A percentile compares a stretch with the other conserved stretches of the same genome.
These are phyloP conservation scores for Hemithea aestivaria DNA, from an alignment of 2,888 invertebrate species.

Conservation along the genomic window DNA sequence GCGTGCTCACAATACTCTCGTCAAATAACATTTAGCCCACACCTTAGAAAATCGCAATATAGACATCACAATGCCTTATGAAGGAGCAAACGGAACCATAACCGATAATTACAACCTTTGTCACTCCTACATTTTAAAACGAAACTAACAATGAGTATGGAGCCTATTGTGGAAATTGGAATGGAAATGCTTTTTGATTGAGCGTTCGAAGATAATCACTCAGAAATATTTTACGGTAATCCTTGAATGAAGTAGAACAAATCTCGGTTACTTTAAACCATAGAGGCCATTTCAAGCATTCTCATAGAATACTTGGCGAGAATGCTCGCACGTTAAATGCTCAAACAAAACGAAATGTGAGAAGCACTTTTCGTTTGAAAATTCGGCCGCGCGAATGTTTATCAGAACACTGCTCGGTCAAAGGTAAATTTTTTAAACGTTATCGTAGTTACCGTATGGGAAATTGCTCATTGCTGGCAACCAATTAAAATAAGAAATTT, in stretches of 20 bases:
- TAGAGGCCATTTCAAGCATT: no score
- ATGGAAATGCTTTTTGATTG: slow-evolving; percentile 48
- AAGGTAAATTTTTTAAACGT: no score
- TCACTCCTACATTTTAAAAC: slow-evolving; percentile 55
- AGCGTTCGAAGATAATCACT: slow-evolving; percentile 26
- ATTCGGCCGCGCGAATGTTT: no score
- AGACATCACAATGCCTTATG: slow-evolving; percentile 69
- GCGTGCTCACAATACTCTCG: slow-evolving; percentile 72
- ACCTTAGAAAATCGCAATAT: slow-evolving; percentile 77
- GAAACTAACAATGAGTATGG: slow-evolving; percentile 48
- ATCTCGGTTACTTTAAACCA: background rate
- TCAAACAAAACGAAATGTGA: no score
- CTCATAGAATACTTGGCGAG: no score
- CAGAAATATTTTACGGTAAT: slow-evolving; percentile 19
- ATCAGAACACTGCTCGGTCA: no score
- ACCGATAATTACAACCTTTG: slow-evolving; percentile 76
- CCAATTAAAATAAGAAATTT: no score
- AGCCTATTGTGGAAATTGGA: slow-evolving; percentile 44
- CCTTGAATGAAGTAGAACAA: slow-evolving; percentile 6
- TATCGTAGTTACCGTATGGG: no score
- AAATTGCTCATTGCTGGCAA: no score
- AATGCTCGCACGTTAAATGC: no score
- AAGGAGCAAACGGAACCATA: slow-evolving; percentile 63
- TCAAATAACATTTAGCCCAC: slow-evolving; percentile 79
- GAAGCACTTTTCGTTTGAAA: no score